Evolutionary conservation across 2,888 invertebrate genomes (phyloP).

Genomic region (Steromphala cineraria): DNA sequence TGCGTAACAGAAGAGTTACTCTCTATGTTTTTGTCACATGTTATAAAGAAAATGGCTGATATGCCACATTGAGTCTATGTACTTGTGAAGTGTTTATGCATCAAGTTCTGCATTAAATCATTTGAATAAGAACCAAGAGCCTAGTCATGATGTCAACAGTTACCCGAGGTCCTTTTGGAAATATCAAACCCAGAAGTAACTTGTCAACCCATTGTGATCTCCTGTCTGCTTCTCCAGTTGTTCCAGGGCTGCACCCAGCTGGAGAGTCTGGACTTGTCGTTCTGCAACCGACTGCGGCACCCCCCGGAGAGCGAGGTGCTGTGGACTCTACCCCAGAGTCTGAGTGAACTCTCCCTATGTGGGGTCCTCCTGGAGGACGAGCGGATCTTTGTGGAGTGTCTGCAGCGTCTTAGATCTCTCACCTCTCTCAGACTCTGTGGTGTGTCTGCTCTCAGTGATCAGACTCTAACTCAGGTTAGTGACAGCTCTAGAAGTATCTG

Average conservation of each 20-base stretch:
- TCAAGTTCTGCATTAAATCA: too few species aligned
- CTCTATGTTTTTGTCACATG: too few species aligned
- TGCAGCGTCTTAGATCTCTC: conserved; percentile 57
- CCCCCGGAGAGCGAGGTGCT: conserved; percentile 56
- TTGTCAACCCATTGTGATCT: too few species aligned
- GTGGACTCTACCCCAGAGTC: conserved; percentile 61
- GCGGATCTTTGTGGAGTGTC: conserved; percentile 60
- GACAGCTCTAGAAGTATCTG: too few species aligned
- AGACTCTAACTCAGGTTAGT: conserved; percentile 62
- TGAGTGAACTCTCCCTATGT: conserved; percentile 64
- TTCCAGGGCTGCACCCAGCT: conserved; percentile 62
- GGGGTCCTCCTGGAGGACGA: conserved; percentile 63
- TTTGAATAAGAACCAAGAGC: too few species aligned
- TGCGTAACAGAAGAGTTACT: too few species aligned
- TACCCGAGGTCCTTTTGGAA: too few species aligned
- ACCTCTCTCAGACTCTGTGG: conserved; percentile 64
- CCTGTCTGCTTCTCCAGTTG: conserved; percentile 46
- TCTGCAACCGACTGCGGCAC: conserved; percentile 58
- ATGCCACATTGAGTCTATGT: too few species aligned
- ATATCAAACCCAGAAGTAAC: background rate
- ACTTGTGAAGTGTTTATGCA: too few species aligned
- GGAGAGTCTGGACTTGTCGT: conserved; percentile 65
- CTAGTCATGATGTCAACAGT: too few species aligned
- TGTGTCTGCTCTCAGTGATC: conserved; percentile 65
- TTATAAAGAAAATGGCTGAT: too few species aligned